phyloP scores from a whole-genome alignment of 2,113 vertebrate genomes.

The Misgurnus anguillicaudatus region DNA sequence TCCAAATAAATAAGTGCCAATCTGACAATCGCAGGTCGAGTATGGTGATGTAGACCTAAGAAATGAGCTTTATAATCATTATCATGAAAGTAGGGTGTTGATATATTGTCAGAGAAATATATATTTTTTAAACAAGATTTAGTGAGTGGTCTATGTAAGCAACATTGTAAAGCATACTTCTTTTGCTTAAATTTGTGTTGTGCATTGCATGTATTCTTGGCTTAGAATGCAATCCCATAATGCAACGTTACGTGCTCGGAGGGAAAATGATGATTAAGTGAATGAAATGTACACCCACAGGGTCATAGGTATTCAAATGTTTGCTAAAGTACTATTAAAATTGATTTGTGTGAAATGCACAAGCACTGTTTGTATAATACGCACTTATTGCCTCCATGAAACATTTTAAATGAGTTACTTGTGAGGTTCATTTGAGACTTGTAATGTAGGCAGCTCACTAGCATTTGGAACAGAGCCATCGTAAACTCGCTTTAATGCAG shows the following conservation, averaged over 20 bases:
- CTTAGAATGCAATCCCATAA: background rate
- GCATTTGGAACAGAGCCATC: background rate
- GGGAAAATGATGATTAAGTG: too few relatives aligned
- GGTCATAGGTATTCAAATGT: too few relatives aligned
- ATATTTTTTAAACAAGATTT: background rate
- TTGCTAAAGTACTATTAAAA: too few relatives aligned
- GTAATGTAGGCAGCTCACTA: background rate
- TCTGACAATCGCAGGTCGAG: slow-evolving; percentile 16
- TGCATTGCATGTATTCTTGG: background rate
- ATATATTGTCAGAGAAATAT: slow-evolving; percentile 14
- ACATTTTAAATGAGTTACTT: too few relatives aligned
- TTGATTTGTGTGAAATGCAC: too few relatives aligned
- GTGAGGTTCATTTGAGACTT: background rate
- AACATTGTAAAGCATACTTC: too few relatives aligned
- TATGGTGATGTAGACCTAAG: slow-evolving; percentile 2
- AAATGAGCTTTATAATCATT: slow-evolving; percentile 20
- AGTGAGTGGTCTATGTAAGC: background rate
- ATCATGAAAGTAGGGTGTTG: background rate
- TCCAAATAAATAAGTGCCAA: slow-evolving; percentile 42
- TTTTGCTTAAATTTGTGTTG: background rate
- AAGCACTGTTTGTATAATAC: too few relatives aligned
- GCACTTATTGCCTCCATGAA: too few relatives aligned
- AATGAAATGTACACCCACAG: too few relatives aligned
- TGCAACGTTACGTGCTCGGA: background rate
- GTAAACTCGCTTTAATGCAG: background rate